These are phyloP conservation scores for Drosophila subobscura DNA, from an alignment of 1,140 invertebrate genomes.

Conservation along the genomic window DNA sequence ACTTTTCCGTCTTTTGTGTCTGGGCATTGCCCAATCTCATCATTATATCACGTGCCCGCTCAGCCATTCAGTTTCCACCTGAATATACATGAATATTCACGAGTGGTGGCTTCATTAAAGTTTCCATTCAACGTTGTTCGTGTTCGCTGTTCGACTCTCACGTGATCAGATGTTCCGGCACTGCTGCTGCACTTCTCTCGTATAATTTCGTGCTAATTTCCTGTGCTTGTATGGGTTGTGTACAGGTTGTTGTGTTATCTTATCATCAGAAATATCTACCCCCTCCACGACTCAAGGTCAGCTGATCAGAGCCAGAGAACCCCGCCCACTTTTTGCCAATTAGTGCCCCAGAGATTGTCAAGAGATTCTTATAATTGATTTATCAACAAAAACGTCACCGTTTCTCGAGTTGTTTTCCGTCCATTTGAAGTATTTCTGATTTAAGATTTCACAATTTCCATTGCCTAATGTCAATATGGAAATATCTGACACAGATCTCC, in stretches of 20 bases:
- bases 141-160: constrained; percentile 39
- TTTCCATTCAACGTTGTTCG: constrained; percentile 22
- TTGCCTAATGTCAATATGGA: constrained; percentile 61
- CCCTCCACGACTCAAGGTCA: too few species aligned
- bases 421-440: constrained; percentile 20
- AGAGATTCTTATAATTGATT: constrained; percentile 24
- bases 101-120: neutral
- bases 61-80: constrained; percentile 11
- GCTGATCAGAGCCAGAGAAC: constrained; percentile 3
- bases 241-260: too few species aligned
- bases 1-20: constrained; percentile 40
- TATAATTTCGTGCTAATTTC: too few species aligned
- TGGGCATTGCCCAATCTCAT: constrained; percentile 31
- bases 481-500: constrained; percentile 63
- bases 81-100: constrained; percentile 15
- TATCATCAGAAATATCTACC: too few species aligned
- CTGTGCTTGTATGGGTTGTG: too few species aligned
- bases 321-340: constrained; percentile 41
- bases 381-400: constrained; percentile 47
- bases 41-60: constrained; percentile 58
- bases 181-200: too few species aligned
- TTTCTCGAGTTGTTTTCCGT: constrained; percentile 14
- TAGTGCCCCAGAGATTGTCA: constrained; percentile 25
- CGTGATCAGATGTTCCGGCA: constrained; percentile 50
- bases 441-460: constrained; percentile 63